phyloP scores from a whole-genome alignment of 2,113 vertebrate genomes.

The Pithys albifrons region DNA sequence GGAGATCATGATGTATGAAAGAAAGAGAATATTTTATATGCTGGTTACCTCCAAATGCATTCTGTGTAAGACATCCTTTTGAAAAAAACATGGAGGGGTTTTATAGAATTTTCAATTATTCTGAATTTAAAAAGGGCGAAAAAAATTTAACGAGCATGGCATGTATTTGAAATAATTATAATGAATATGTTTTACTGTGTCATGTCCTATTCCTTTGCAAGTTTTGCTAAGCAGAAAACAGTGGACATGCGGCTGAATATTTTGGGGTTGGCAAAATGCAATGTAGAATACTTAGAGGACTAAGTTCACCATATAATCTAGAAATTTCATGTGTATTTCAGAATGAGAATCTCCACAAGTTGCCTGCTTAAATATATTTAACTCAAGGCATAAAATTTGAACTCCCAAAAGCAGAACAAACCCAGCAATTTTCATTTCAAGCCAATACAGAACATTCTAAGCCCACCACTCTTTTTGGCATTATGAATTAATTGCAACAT shows the following conservation, averaged over 20 bases:
- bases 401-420: neutral
- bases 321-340: neutral
- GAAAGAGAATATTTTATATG: neutral
- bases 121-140: neutral
- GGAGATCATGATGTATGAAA: neutral
- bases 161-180: neutral
- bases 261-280: neutral
- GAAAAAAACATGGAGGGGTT: neutral
- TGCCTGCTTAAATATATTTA: neutral
- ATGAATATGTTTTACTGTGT: neutral
- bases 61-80: neutral
- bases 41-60: neutral
- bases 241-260: neutral
- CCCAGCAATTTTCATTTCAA: neutral
- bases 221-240: conserved; percentile 7
- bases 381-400: neutral
- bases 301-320: neutral
- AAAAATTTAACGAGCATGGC: neutral
- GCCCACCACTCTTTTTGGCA: neutral
- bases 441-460: neutral
- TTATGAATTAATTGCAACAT: neutral
- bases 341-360: neutral
- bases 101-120: neutral
- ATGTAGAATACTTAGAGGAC: neutral
- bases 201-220: neutral